Conservation (phyloP, 2,888 invertebrate species). For the Eustalomyia histrio region DNA sequence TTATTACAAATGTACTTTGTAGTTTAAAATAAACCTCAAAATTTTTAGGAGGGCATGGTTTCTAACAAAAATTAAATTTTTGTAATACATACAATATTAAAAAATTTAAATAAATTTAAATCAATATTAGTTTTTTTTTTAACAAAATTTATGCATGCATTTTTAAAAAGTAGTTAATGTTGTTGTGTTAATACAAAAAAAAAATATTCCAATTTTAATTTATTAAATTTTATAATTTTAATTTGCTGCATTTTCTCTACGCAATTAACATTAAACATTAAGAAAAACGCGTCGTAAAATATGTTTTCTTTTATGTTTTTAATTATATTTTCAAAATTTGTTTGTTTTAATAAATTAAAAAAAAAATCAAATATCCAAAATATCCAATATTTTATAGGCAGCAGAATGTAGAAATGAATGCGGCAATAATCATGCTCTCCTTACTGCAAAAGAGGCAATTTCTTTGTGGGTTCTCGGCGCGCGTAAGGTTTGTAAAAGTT, state of each 20-base stretch:
- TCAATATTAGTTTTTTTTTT: neutral
- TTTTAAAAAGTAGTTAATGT: constrained; percentile 34
- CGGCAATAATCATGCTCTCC: constrained; percentile 88
- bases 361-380: constrained; percentile 37
- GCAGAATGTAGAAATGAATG: constrained; percentile 80
- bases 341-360: constrained; percentile 47
- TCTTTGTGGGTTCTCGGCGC: constrained; percentile 96
- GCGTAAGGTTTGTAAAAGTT: constrained; percentile 86
- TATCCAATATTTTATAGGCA: constrained; percentile 77
- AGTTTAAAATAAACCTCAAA: constrained; percentile 35
- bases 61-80: constrained; percentile 21
- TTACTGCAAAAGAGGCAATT: constrained; percentile 96
- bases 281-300: constrained; percentile 3
- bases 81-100: neutral
- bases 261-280: constrained; percentile 35
- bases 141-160: constrained; percentile 7
- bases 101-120: neutral
- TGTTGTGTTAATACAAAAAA: constrained; percentile 12
- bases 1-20: constrained; percentile 7
- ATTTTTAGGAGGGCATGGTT: constrained; percentile 70
- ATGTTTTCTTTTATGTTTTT: constrained; percentile 18
- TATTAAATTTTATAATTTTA: constrained; percentile 35
- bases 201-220: constrained; percentile 14
- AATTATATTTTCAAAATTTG: constrained; percentile 44
- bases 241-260: constrained; percentile 56